A percentile compares a stretch with the other conserved stretches of the same genome.
Conservation (phyloP, 2,888 invertebrate species). For the Drosophila birchii region DNA sequence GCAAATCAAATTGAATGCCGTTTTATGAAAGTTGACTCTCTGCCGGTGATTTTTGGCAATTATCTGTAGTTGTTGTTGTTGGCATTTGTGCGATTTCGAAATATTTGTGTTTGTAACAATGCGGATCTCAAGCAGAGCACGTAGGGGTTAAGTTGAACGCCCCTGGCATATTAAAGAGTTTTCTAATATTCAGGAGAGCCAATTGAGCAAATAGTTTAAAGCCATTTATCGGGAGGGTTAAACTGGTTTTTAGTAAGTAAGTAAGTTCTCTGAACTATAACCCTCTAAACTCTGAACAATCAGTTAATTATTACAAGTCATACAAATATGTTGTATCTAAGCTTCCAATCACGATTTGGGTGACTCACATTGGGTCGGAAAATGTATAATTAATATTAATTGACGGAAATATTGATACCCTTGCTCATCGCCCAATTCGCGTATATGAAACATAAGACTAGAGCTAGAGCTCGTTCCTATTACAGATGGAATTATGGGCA, state of each 20-base stretch:
- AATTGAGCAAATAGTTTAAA: neutral
- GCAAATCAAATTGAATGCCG: conserved; percentile 60
- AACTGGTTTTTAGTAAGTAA: neutral
- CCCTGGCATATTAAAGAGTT: conserved; percentile 65
- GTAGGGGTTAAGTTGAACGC: conserved; percentile 47
- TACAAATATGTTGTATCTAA: neutral
- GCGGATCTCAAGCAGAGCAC: conserved; percentile 60
- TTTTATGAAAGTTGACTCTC: conserved; percentile 66
- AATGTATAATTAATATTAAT: conserved; percentile 24
- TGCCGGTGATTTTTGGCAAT: conserved; percentile 59
- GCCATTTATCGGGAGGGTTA: neutral
- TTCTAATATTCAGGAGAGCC: conserved; percentile 50
- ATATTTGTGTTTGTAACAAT: conserved; percentile 54
- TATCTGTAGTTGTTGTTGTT: conserved; percentile 43
- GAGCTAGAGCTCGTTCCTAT: conserved; percentile 15
- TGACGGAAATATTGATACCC: conserved; percentile 42
- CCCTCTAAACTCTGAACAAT: neutral
- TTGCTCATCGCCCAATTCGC: conserved; percentile 28
- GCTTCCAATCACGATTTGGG: conserved; percentile 21
- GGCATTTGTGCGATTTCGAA: conserved; percentile 67
- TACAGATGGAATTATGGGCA: conserved; percentile 33
- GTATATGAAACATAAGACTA: conserved; percentile 13
- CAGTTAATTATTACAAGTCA: neutral
- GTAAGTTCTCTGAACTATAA: neutral
- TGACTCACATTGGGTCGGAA: conserved; percentile 16